These are phyloP conservation scores for Cheilosia vernalis DNA, from an alignment of 2,888 invertebrate genomes.

Conservation along the genomic window DNA sequence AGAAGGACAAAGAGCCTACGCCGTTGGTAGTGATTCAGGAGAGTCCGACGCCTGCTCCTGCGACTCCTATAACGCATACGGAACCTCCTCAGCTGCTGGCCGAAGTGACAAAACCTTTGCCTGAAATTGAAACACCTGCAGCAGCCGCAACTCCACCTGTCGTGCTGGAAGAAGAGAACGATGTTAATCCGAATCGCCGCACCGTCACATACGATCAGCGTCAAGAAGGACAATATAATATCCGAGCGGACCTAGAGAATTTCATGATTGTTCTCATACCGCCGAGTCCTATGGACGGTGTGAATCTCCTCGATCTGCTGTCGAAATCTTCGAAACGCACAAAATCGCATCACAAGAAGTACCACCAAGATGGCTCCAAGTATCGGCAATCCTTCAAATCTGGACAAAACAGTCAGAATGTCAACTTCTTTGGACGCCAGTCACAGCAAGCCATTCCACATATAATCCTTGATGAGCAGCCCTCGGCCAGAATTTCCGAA, in stretches of 20 bases:
- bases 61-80: slow-evolving; percentile 3
- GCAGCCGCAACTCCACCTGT: not conserved
- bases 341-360: slow-evolving; percentile 68
- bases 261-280: slow-evolving; percentile 88
- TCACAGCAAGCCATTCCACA: slow-evolving; percentile 38
- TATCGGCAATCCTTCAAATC: slow-evolving; percentile 76
- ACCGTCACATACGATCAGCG: slow-evolving; percentile 85
- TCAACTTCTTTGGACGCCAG: slow-evolving; percentile 64
- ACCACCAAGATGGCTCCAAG: slow-evolving; percentile 63
- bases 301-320: slow-evolving; percentile 80
- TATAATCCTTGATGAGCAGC: slow-evolving; percentile 59
- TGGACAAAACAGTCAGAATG: slow-evolving; percentile 39
- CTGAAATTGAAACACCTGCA: slow-evolving; percentile 40
- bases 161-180: slow-evolving; percentile 39
- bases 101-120: slow-evolving; percentile 53
- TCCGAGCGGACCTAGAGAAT: slow-evolving; percentile 90
- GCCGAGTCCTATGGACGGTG: slow-evolving; percentile 81
- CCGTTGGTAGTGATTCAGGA: slow-evolving; percentile 41
- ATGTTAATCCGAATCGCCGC: slow-evolving; percentile 76
- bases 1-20: slow-evolving; percentile 54
- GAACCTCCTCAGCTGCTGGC: slow-evolving; percentile 34
- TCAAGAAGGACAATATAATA: slow-evolving; percentile 90
- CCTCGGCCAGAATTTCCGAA: slow-evolving; percentile 78
- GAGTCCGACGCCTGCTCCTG: slow-evolving; percentile 22
- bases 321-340: slow-evolving; percentile 79